These are phyloP conservation scores for Muntiacus reevesi DNA, from an alignment of 2,113 vertebrate genomes.

Conservation along the genomic window DNA sequence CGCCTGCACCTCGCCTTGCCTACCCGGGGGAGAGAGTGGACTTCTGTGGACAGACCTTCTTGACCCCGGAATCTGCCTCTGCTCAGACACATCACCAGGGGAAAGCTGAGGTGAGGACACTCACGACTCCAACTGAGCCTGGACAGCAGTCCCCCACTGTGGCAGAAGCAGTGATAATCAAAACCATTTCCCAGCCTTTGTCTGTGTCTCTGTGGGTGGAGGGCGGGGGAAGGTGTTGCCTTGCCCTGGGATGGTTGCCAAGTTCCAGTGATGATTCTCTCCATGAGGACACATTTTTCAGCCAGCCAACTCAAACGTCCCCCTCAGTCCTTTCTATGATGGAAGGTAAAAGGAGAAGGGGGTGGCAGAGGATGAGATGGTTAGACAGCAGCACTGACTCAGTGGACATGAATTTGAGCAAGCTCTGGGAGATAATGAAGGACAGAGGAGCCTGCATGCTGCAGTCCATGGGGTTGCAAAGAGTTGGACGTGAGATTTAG, in stretches of 20 bases:
- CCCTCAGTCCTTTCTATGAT: background rate
- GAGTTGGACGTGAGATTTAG: background rate
- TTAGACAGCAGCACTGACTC: background rate
- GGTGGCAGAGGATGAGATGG: background rate
- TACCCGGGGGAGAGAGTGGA: background rate
- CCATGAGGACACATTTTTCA: background rate
- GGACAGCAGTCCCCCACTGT: fast-evolving
- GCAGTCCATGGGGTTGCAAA: background rate
- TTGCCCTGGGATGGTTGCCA: background rate
- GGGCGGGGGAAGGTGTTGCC: background rate
- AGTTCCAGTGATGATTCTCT: background rate
- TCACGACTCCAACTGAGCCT: background rate
- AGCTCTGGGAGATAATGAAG: background rate
- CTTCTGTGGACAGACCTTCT: fast-evolving
- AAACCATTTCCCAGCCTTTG: background rate
- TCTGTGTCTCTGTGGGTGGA: background rate
- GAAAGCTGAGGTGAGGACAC: background rate
- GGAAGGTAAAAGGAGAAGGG: background rate
- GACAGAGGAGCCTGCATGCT: background rate
- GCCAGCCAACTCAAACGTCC: background rate
- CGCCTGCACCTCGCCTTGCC: fast-evolving
- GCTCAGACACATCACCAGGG: background rate
- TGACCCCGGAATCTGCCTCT: background rate
- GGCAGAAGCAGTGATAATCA: background rate
- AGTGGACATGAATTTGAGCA: background rate